Evolutionary conservation across 2,797 vertebrate genomes (phyloP), one percentile per base, ranked within the genome.

Genomic region (Chelon auratus): DNA sequence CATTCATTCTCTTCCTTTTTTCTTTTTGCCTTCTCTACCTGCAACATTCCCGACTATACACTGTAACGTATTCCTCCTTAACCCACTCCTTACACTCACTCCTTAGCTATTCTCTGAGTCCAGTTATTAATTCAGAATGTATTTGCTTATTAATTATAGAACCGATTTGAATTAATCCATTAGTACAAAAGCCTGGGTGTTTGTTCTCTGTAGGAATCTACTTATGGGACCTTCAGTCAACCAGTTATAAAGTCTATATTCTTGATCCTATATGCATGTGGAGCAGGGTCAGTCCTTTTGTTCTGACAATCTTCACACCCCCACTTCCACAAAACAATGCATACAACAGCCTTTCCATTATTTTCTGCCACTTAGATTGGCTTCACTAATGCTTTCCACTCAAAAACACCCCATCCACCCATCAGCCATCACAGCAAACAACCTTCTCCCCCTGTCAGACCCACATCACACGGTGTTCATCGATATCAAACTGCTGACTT

Each of bases 401-500:
- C 26, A 20, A 14, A 33, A 56, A 64, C 52, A 80, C 47, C 18
- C 50, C 43, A 62, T 54, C 40, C 72, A 70, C 62, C 5, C 68
- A 11, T 68, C 14, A 63, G 18, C 12, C 18, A 12, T 63, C 39
- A 62, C 15, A 17, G 47, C 61, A 68, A 62, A 50, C 42, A 40
- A 43, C 2, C 40, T 11, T 54, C 33, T 68, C 6, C 26, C 43
- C 47, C 52, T 9, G 24, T 75, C 48, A 9, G 40, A 62, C 42
- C 52, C 66, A 26, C 58, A 68, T 81, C 71, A 70, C 69, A 59
- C 5, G 0, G 26, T 18, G 52, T 33, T 60, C 55, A 68, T 62
- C 51, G 51, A 64, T 51, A 70, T 69, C 75, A 77, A 82, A 60
- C 80, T 51, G 72, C 63, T 81, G 81, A 88, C 20, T 82, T 88